These are phyloP conservation scores for Oncorhynchus kisutch DNA, from an alignment of 2,113 vertebrate species.

Conservation along the genomic window DNA sequence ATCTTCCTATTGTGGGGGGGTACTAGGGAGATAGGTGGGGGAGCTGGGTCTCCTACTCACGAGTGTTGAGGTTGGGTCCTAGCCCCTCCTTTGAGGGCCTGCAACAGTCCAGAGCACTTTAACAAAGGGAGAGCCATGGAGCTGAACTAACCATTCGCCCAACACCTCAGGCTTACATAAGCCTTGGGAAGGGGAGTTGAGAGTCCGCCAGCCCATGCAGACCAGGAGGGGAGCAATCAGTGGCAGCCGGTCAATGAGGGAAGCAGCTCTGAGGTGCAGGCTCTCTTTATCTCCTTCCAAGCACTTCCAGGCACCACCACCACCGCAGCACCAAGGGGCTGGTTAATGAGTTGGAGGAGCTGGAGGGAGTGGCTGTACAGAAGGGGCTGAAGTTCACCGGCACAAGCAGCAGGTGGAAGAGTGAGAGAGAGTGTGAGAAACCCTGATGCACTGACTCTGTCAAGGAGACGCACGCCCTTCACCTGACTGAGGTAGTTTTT, in stretches of 20 bases:
- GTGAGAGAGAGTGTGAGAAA: conserved; percentile 6
- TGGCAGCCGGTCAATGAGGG: not conserved
- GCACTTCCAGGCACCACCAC: not conserved
- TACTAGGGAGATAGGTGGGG: not conserved
- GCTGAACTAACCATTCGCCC: conserved; percentile 12
- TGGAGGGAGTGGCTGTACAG: conserved; percentile 3
- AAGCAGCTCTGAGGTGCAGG: not conserved
- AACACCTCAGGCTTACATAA: conserved; percentile 36
- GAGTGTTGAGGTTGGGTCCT: not conserved
- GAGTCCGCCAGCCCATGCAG: not conserved
- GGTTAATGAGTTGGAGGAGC: conserved; percentile 50
- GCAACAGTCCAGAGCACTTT: conserved; percentile 2
- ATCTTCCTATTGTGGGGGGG: not conserved
- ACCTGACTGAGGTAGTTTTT: conserved; percentile 24
- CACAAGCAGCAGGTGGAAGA: conserved; percentile 12
- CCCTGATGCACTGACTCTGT: not conserved
- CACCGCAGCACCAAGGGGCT: not conserved
- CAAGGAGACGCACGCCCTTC: conserved; percentile 13
- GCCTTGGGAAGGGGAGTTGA: not conserved
- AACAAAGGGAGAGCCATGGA: conserved; percentile 26
- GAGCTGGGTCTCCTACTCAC: not conserved
- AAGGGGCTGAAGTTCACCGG: conserved; percentile 47
- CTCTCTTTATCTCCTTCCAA: not conserved
- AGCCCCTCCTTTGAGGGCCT: not conserved
- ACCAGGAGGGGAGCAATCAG: not conserved